Base-by-base conservation (phyloP, 2,797 vertebrate species). In the Labroides dimidiatus region DNA sequence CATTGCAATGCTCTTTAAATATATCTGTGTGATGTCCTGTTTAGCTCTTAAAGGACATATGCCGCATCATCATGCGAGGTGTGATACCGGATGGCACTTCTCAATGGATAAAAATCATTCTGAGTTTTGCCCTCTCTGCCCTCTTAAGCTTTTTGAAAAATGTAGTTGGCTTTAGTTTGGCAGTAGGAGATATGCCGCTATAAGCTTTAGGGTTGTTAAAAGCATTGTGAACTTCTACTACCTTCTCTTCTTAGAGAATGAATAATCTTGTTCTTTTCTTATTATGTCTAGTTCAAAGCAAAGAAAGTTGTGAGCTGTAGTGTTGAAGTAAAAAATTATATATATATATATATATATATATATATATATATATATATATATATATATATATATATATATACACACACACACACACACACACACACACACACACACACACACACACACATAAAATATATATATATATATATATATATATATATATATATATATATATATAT, bases 91-190 rank as follows among this genome's bases (percentile, higher is more conserved):
- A 20, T 59, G 66, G 42, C 33, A 27, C 36, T 36, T 15, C n/a
- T 50, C 50, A 30, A 51, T 74, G 43, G 56, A 72, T 57, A 17
- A 27, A 68, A 63, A 72, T 54, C 69, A 55, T 60, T 69, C 54
- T 67, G 33, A 42, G 20, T 76, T 69, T 61, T 68, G 14, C 73
- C 55, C 64, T 47, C 30, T 63, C 20, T 72, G 54, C 52, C 51
- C n/a, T n/a, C n/a, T n/a, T 69, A 20, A 50, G 55, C 56, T 61
- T 10, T 68, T 65, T 64, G 44, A 75, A 77, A 60, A 39, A 75
- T 56, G 52, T 45, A 24, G 58, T 71, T 27, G 44, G 30, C 54
- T 33, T 2, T 60, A 52, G 41, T 72, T 73, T 54, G 66, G 55
- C 64, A 69, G 80, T 20, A 47, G 51, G 54, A 23, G 51, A 52